Evolutionary conservation across 2,797 vertebrate species (phyloP).

Genomic region (Halcyon badia): DNA sequence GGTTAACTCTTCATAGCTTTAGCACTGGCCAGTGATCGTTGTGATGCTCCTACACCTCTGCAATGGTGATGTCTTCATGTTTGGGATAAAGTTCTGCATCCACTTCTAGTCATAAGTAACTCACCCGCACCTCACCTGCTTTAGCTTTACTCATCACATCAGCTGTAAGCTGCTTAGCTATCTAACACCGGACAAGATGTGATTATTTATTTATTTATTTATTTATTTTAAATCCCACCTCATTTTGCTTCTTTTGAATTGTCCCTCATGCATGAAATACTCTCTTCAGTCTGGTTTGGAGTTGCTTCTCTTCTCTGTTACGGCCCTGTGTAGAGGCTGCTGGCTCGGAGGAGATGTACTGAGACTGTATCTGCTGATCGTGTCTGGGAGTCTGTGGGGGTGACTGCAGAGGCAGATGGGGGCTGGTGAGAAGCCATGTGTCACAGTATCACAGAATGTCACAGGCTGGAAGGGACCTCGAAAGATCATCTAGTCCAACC

Average conservation of each 20-base stretch:
- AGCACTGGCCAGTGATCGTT: neutral
- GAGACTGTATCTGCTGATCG: fast-evolving
- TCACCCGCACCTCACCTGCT: neutral
- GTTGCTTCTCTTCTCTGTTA: neutral
- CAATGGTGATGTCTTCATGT: neutral
- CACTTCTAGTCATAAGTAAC: neutral
- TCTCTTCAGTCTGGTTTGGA: neutral
- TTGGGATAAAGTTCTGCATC: neutral
- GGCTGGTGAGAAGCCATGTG: neutral
- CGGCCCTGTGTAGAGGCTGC: neutral
- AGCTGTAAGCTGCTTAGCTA: neutral
- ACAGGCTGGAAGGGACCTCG: no score
- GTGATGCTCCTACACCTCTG: neutral
- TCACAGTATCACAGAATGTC: no score
- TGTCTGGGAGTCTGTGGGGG: neutral
- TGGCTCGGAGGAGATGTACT: neutral
- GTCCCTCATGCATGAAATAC: neutral
- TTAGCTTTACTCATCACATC: neutral
- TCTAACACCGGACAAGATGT: neutral
- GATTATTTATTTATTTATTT: neutral
- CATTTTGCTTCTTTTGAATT: neutral
- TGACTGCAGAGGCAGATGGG: neutral
- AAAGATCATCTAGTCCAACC: no score
- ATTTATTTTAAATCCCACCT: neutral
- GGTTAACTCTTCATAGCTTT: neutral